These are phyloP conservation scores for Megaustenia siamemsis DNA, from an alignment of 2,888 invertebrate genomes.

Conservation along the genomic window DNA sequence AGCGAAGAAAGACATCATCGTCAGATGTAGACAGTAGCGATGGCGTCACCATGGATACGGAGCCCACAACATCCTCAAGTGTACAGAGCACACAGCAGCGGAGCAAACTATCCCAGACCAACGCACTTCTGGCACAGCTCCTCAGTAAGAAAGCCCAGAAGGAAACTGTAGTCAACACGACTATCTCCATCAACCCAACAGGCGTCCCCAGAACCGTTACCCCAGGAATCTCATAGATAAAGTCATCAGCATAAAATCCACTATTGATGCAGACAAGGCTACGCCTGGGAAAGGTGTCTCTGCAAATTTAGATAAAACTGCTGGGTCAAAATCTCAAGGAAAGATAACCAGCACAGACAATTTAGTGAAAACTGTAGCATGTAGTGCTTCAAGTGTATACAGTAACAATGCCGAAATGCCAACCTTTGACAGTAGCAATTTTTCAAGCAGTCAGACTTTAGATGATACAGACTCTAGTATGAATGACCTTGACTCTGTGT, in stretches of 20 bases:
- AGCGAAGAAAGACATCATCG: conserved; percentile 64
- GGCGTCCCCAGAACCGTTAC: conserved; percentile 82
- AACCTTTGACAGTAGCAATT: conserved; percentile 29
- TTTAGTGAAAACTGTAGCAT: background rate
- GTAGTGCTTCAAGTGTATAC: background rate
- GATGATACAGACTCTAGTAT: background rate
- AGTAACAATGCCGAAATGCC: conserved; percentile 16
- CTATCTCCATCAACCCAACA: conserved; percentile 62
- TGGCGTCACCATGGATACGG: conserved; percentile 56
- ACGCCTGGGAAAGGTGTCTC: background rate
- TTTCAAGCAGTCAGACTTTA: conserved; percentile 40
- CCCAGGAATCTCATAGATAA: conserved; percentile 75
- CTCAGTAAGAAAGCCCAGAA: conserved; percentile 69
- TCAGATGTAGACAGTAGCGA: conserved; percentile 67
- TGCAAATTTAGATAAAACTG: background rate
- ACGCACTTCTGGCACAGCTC: conserved; percentile 75
- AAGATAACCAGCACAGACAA: background rate
- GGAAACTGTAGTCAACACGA: conserved; percentile 73
- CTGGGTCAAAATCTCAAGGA: background rate
- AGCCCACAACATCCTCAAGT: conserved; percentile 50
- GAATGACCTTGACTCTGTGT: background rate
- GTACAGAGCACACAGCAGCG: background rate
- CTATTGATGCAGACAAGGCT: background rate
- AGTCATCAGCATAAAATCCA: conserved; percentile 55
- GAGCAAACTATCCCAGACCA: conserved; percentile 62